Evolutionary conservation across 2,888 invertebrate genomes (phyloP).

Genomic region (Stramonita haemastoma): DNA sequence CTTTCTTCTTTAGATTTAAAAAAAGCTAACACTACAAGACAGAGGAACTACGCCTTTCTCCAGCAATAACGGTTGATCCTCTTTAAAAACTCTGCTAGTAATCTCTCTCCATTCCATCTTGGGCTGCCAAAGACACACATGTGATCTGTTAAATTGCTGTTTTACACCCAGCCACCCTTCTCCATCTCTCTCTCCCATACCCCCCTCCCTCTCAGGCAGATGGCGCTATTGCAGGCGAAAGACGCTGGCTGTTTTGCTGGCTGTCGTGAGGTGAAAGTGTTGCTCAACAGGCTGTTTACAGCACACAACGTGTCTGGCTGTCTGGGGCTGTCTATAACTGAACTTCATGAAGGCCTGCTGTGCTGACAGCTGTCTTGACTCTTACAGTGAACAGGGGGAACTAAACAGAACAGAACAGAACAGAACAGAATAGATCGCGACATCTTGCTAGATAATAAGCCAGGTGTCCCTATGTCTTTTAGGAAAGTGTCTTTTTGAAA

Average conservation of each 20-base stretch:
- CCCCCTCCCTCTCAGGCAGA: background rate
- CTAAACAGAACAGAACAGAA: background rate
- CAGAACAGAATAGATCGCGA: background rate
- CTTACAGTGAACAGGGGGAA: background rate
- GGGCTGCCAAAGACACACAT: background rate
- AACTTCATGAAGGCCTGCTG: background rate
- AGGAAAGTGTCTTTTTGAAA: no score
- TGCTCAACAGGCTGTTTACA: background rate
- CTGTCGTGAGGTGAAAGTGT: background rate
- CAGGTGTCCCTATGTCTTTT: background rate
- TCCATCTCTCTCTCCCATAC: background rate
- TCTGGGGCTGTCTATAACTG: no score
- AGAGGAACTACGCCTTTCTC: no score
- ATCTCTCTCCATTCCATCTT: conserved; percentile 5
- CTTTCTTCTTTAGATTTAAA: no score
- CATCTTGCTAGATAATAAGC: background rate
- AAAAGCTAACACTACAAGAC: no score
- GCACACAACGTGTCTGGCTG: background rate
- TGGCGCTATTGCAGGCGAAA: background rate
- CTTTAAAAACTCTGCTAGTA: background rate
- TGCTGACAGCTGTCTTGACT: background rate
- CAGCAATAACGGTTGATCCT: background rate
- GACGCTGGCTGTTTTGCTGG: background rate
- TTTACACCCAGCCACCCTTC: background rate
- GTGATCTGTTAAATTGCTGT: conserved; percentile 5